Conservation (phyloP, 2,797 vertebrate species). For the Esox masquinongy region DNA sequence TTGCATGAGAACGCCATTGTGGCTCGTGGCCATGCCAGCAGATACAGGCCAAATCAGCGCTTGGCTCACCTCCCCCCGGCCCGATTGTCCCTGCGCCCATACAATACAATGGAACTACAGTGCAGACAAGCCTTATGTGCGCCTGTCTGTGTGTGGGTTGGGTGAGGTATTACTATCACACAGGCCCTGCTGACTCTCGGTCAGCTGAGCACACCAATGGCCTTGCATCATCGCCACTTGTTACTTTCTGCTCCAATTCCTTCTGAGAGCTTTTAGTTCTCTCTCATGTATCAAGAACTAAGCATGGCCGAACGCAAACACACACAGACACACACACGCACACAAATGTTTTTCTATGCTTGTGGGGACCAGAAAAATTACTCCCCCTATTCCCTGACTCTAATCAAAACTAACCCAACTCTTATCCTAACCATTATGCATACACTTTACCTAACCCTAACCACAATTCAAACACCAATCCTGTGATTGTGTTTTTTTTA, state of each 20-base stretch:
- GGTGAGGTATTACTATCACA: constrained; percentile 60
- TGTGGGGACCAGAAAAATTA: too few species aligned
- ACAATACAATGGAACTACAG: background rate
- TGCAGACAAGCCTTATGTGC: background rate
- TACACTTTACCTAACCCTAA: too few species aligned
- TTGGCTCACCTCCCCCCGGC: background rate
- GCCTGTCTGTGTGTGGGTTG: background rate
- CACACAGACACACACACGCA: constrained; percentile 43
- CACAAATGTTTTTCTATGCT: too few species aligned
- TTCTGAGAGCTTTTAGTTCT: constrained; percentile 59
- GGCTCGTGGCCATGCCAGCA: background rate
- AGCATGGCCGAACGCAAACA: constrained; percentile 32
- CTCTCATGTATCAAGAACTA: constrained; percentile 58
- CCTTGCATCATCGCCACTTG: constrained; percentile 51
- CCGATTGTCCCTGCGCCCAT: background rate
- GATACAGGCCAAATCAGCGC: constrained; percentile 6
- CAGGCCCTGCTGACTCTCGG: constrained; percentile 35
- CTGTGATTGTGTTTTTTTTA: too few species aligned
- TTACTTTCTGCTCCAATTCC: constrained; percentile 78
- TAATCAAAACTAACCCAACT: too few species aligned
- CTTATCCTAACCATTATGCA: too few species aligned
- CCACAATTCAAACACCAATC: too few species aligned
- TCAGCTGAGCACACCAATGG: constrained; percentile 57
- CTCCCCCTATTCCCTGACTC: too few species aligned
- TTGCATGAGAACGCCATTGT: background rate